Percentiles rank a stretch among this genome's conserved stretches.
Conservation (phyloP, 2,797 vertebrate genomes). For the Heterohyrax brucei region DNA sequence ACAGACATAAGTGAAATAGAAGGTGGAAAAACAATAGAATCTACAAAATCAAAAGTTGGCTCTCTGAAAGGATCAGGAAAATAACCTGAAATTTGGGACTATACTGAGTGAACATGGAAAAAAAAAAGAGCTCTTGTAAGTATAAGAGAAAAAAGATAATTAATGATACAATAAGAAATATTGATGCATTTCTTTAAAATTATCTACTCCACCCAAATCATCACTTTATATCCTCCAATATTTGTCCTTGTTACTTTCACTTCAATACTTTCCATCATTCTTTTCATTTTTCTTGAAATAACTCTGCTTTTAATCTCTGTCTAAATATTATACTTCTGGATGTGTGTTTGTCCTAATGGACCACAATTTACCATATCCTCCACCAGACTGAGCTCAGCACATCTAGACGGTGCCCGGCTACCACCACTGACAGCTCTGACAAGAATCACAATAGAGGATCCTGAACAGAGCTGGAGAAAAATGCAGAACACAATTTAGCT, state of each 20-base stretch:
- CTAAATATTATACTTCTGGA: neutral
- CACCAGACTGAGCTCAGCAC: no score
- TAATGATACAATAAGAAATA: neutral
- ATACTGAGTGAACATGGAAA: neutral
- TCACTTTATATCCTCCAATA: neutral
- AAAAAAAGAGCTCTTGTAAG: neutral
- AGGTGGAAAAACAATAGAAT: no score
- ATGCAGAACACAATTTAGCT: no score
- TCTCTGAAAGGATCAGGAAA: no score
- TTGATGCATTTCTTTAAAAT: neutral
- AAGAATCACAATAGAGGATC: no score
- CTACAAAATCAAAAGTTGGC: no score
- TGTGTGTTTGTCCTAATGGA: neutral
- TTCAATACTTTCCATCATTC: neutral
- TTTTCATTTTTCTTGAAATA: neutral
- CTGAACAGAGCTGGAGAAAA: no score
- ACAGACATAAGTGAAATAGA: no score
- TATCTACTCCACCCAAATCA: neutral
- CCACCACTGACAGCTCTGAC: no score
- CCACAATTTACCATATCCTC: no score
- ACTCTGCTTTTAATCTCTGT: neutral
- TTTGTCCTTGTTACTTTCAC: neutral
- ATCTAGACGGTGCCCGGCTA: no score
- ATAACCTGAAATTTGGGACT: neutral
- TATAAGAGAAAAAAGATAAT: neutral